Conservation (phyloP, 2,888 invertebrate genomes). For the Apamea sordens region DNA sequence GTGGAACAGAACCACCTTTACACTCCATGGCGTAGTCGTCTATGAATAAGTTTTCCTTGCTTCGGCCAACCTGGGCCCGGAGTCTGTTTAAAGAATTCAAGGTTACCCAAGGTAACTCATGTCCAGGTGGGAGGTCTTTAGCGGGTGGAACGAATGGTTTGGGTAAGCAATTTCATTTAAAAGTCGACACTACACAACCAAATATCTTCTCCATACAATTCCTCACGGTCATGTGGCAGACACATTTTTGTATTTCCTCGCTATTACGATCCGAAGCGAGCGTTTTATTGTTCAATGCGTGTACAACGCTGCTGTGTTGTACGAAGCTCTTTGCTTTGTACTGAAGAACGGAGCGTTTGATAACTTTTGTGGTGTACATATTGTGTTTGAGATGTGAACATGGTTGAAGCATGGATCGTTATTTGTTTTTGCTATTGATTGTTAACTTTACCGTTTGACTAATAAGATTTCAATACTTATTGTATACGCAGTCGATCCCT, state of each 20-base stretch:
- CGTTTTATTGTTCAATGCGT: constrained; percentile 19
- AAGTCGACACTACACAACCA: too few relatives aligned
- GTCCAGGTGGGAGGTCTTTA: too few relatives aligned
- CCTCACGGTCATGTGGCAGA: background rate
- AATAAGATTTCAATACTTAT: too few relatives aligned
- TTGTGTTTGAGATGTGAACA: constrained; percentile 27
- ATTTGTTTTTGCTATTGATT: background rate
- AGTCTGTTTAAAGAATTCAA: too few relatives aligned
- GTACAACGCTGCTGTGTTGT: constrained; percentile 12
- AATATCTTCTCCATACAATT: background rate
- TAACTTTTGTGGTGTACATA: constrained; percentile 33
- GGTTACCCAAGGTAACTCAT: too few relatives aligned
- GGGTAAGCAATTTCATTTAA: too few relatives aligned
- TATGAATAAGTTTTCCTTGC: too few relatives aligned
- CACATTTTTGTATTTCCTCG: constrained; percentile 7
- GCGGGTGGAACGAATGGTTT: too few relatives aligned
- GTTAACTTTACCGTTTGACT: background rate
- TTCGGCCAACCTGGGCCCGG: too few relatives aligned
- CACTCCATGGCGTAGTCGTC: too few relatives aligned
- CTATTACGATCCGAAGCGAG: background rate
- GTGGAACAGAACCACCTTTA: too few relatives aligned
- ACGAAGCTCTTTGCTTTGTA: constrained; percentile 9
- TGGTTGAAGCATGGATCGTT: background rate
- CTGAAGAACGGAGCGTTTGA: constrained; percentile 16
- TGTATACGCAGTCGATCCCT: too few relatives aligned